phyloP scores from a whole-genome alignment of 2,113 vertebrate species.

The Eretmochelys imbricata region DNA sequence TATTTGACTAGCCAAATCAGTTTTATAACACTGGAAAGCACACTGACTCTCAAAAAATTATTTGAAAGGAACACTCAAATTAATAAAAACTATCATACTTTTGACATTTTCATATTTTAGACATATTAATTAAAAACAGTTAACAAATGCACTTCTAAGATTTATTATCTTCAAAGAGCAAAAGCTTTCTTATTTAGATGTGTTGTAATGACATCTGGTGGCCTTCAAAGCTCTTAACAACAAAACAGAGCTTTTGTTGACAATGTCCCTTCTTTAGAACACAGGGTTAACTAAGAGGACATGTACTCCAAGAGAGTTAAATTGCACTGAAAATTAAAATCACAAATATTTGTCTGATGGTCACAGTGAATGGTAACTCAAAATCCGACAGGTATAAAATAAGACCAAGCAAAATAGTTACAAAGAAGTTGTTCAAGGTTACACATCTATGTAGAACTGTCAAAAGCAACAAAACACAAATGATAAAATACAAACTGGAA shows the following conservation, averaged over 20 bases:
- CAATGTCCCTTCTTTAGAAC: no score
- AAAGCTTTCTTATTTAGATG: background rate
- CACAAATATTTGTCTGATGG: background rate
- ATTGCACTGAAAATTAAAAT: background rate
- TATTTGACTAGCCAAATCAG: background rate
- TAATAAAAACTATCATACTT: background rate
- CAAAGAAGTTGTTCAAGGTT: background rate
- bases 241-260: background rate
- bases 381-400: background rate
- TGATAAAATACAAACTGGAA: background rate
- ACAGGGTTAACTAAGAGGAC: background rate
- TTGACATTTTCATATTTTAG: background rate
- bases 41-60: background rate
- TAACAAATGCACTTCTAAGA: background rate
- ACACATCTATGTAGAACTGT: background rate
- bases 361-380: background rate
- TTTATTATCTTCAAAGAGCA: background rate
- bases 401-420: background rate
- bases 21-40: background rate
- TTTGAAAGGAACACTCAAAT: background rate
- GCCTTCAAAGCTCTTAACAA: background rate
- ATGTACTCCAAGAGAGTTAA: background rate
- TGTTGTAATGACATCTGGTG: constrained; percentile 29
- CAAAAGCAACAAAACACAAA: background rate
- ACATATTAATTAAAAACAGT: background rate